Evolutionary conservation across 2,888 invertebrate species (phyloP).

Genomic region (Folsomia manolachei): DNA sequence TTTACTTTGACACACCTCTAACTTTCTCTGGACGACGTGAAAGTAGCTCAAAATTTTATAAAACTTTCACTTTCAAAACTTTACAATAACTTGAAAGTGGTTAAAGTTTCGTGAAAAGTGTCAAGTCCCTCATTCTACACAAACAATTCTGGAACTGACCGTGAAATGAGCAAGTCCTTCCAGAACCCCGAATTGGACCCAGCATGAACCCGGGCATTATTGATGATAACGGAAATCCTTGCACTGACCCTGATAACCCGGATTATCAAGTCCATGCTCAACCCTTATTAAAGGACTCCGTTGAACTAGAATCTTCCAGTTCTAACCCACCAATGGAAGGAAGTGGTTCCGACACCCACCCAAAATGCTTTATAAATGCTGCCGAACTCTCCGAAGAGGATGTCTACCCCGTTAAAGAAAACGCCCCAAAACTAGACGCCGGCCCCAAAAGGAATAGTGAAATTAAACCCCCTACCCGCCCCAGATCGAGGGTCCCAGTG

Average conservation of each 20-base stretch:
- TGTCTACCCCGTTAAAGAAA: neutral
- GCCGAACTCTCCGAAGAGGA: constrained; percentile 42
- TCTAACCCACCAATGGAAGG: neutral
- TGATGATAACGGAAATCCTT: constrained; percentile 30
- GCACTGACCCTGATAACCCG: neutral
- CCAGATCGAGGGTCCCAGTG: constrained; percentile 39
- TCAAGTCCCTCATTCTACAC: too few species aligned
- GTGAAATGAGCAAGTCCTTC: too few species aligned
- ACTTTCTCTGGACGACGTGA: too few species aligned
- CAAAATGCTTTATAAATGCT: constrained; percentile 50
- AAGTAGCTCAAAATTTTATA: too few species aligned
- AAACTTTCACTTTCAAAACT: too few species aligned
- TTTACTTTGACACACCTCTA: too few species aligned
- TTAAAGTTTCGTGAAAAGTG: too few species aligned
- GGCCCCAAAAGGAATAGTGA: neutral
- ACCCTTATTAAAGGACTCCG: neutral
- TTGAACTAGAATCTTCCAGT: neutral
- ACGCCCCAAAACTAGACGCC: neutral
- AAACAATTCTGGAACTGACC: too few species aligned
- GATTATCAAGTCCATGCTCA: neutral
- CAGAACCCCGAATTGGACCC: neutral
- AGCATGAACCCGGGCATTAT: neutral
- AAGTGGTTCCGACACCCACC: constrained; percentile 7
- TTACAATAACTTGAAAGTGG: too few species aligned
- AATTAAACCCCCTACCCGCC: neutral